A percentile compares a stretch with the other conserved stretches of the same genome.
Evolutionary conservation across 2,797 vertebrate species (phyloP).

Genomic region (Alectoris magna): DNA sequence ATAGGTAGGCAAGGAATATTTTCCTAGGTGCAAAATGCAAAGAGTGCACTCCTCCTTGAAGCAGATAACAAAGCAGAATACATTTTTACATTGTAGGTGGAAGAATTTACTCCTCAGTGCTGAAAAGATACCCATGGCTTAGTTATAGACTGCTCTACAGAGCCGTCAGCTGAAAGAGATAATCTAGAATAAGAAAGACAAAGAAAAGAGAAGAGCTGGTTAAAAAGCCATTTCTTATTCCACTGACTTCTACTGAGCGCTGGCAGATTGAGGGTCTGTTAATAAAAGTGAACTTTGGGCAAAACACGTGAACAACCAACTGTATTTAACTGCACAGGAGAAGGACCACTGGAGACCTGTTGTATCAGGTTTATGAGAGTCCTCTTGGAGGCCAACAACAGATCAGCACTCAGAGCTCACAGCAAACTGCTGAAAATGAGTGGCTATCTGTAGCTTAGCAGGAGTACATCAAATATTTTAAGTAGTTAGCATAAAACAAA

Average conservation of each 20-base stretch:
- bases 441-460: not conserved
- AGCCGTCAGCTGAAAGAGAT: not conserved
- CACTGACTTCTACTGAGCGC: not conserved
- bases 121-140: not conserved
- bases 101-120: not conserved
- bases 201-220: not conserved
- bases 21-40: not conserved
- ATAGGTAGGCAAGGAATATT: not conserved
- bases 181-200: not conserved
- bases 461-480: not conserved
- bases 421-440: not conserved
- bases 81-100: not conserved
- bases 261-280: not conserved
- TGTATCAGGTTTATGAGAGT: not conserved
- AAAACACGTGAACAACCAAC: not conserved
- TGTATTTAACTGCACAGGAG: not conserved
- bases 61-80: not conserved
- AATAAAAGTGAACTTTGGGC: slow-evolving; percentile 19
- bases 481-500: not conserved
- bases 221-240: not conserved
- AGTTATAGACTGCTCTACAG: not conserved
- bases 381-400: not conserved
- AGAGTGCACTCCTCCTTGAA: not conserved
- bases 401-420: not conserved
- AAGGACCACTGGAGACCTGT: not conserved